These are phyloP conservation scores for Drosophila emarginata DNA, from an alignment of 2,888 invertebrate genomes.

Conservation along the genomic window DNA sequence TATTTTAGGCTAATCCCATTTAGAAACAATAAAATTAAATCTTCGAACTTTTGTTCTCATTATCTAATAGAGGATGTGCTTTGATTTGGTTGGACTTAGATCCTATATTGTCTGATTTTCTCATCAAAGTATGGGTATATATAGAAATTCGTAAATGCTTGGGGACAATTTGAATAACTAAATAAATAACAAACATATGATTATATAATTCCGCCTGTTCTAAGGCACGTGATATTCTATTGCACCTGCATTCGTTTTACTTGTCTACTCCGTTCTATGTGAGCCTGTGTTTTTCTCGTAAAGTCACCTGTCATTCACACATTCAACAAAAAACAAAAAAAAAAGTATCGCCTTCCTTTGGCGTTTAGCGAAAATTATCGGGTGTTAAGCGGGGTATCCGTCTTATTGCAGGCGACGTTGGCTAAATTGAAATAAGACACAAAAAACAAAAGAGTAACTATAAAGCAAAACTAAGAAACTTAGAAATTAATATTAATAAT, in stretches of 20 bases:
- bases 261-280: background rate
- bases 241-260: background rate
- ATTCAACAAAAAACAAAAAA: background rate
- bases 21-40: too few relatives aligned
- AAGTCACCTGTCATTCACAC: too few relatives aligned
- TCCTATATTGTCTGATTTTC: too few relatives aligned
- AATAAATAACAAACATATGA: background rate
- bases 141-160: background rate
- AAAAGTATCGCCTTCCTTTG: background rate
- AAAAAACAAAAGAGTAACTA: conserved; percentile 32
- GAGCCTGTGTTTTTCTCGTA: too few relatives aligned
- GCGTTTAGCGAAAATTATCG: background rate
- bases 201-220: background rate
- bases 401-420: conserved; percentile 41
- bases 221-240: background rate
- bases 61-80: too few relatives aligned
- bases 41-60: too few relatives aligned
- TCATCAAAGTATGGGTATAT: too few relatives aligned
- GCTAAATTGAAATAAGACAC: conserved; percentile 45
- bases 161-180: too few relatives aligned
- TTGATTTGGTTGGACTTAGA: too few relatives aligned
- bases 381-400: background rate
- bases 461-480: conserved; percentile 18
- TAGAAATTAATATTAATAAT: conserved; percentile 14
- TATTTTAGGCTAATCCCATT: too few relatives aligned